Evolutionary conservation across 92 coral and sea anemone species (phyloP).

Genomic region (Porites divaricata): DNA sequence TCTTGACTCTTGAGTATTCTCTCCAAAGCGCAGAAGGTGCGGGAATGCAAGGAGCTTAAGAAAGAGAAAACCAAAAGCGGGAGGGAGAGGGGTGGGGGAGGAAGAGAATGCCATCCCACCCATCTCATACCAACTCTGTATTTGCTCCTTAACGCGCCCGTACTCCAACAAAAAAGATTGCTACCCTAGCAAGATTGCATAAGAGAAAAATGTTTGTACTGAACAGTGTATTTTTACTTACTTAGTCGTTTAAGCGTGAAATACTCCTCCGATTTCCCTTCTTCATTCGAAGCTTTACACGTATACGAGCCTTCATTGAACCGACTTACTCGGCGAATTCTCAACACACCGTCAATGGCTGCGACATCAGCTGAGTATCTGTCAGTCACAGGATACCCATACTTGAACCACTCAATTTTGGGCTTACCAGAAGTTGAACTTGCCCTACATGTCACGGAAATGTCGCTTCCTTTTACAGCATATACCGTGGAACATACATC

Average conservation of each 20-base stretch:
- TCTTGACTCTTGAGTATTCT: too few relatives aligned
- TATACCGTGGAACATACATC: slow-evolving; percentile 77
- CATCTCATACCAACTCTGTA: too few relatives aligned
- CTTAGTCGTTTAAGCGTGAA: slow-evolving; percentile 64
- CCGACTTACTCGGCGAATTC: slow-evolving; percentile 62
- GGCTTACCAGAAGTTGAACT: slow-evolving; percentile 41
- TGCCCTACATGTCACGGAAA: slow-evolving; percentile 75
- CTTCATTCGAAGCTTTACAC: slow-evolving; percentile 60
- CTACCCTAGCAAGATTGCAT: background rate
- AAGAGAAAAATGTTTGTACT: background rate
- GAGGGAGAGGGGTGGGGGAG: too few relatives aligned
- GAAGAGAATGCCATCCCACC: too few relatives aligned
- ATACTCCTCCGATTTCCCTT: slow-evolving; percentile 52
- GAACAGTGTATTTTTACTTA: slow-evolving; percentile 32
- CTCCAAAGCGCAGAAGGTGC: too few relatives aligned
- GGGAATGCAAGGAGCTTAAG: too few relatives aligned
- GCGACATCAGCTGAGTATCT: slow-evolving; percentile 74
- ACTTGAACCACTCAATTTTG: slow-evolving; percentile 51
- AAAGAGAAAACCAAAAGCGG: too few relatives aligned
- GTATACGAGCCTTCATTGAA: slow-evolving; percentile 78
- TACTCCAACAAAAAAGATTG: too few relatives aligned
- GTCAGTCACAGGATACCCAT: slow-evolving; percentile 53
- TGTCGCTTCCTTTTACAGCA: slow-evolving; percentile 65
- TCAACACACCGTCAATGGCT: slow-evolving; percentile 50
- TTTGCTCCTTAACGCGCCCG: too few relatives aligned